Conservation (phyloP, 2,797 vertebrate genomes). For the Sebastiscus albofasciatus region DNA sequence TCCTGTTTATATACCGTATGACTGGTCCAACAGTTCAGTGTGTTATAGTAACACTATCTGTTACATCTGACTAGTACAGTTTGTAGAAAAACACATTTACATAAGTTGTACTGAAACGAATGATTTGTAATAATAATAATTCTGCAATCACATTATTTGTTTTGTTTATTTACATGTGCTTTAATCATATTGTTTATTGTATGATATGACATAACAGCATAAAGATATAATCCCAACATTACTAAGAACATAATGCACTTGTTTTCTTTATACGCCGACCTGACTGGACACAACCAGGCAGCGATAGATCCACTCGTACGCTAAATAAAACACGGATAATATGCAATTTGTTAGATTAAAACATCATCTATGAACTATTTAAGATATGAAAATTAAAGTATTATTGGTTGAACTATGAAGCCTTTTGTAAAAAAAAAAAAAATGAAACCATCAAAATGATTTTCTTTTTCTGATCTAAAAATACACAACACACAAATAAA, state of each 20-base stretch:
- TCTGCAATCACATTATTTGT: not conserved
- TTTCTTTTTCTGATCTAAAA: not conserved
- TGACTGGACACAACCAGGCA: too few relatives aligned
- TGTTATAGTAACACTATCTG: not conserved
- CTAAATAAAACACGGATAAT: too few relatives aligned
- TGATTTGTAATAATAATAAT: not conserved
- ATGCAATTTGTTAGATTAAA: too few relatives aligned
- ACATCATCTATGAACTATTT: too few relatives aligned
- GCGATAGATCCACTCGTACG: too few relatives aligned
- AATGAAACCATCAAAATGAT: not conserved
- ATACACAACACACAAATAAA: not conserved
- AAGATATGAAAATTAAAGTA: too few relatives aligned
- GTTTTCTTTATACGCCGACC: not conserved
- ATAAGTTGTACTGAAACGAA: not conserved
- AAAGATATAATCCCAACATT: not conserved
- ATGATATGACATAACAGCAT: not conserved
- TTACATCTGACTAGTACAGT: not conserved
- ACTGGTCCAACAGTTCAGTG: not conserved
- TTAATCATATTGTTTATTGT: not conserved
- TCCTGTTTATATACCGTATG: not conserved
- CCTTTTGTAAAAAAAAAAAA: too few relatives aligned
- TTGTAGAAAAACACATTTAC: not conserved
- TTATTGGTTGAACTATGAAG: too few relatives aligned
- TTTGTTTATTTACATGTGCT: not conserved
- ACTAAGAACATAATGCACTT: not conserved